A percentile compares a stretch with the other conserved stretches of the same genome.
Evolutionary conservation across 2,113 vertebrate species (phyloP).

Genomic region (Thamnaconus septentrionalis): DNA sequence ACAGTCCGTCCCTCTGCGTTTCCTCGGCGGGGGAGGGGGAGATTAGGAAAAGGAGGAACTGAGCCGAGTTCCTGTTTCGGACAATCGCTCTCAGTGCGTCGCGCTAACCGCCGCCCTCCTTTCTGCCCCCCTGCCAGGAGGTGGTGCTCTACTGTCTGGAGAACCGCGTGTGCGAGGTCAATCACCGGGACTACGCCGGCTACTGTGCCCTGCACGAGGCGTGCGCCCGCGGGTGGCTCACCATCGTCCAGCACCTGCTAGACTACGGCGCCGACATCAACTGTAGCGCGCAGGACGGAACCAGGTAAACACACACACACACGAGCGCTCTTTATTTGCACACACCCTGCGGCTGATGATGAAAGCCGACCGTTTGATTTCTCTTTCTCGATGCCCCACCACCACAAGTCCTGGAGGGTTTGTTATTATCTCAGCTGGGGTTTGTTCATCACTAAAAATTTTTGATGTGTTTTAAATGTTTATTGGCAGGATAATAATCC

Average conservation of each 20-base stretch:
- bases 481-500: too few relatives aligned
- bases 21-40: conserved; percentile 42
- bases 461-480: not conserved
- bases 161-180: conserved; percentile 92
- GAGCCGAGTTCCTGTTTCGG: conserved; percentile 42
- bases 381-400: not conserved
- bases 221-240: conserved; percentile 91
- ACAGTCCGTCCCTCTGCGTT: conserved; percentile 40
- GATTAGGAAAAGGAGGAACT: conserved; percentile 56
- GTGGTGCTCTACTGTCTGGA: conserved; percentile 96
- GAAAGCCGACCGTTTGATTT: not conserved
- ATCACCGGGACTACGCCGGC: conserved; percentile 94
- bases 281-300: conserved; percentile 96
- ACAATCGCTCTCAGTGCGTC: conserved; percentile 14
- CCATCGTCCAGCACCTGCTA: conserved; percentile 90
- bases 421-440: conserved; percentile 3
- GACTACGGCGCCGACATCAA: conserved; percentile 95
- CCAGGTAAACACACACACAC: conserved; percentile 77
- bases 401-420: not conserved
- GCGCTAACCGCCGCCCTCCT: conserved; percentile 21
- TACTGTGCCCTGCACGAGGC: conserved; percentile 95
- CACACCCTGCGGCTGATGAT: not conserved
- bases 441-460: conserved; percentile 1
- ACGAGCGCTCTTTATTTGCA: not conserved
- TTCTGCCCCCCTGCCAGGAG: conserved; percentile 72